phyloP scores from a whole-genome alignment of 2,888 invertebrate species.

The Baronia brevicornis region DNA sequence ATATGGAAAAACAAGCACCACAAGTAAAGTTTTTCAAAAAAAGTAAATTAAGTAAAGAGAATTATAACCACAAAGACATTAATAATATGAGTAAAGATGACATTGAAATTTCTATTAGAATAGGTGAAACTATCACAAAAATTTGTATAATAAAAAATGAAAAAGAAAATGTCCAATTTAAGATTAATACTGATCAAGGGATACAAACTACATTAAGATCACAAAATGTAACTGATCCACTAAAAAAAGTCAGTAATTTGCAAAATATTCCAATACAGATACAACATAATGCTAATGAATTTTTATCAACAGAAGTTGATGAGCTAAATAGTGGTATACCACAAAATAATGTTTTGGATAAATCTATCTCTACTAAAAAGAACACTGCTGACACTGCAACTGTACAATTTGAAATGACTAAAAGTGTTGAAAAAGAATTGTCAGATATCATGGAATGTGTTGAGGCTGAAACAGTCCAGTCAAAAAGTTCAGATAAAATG shows the following conservation, averaged over 20 bases:
- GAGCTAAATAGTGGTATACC: not conserved
- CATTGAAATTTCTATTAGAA: slow-evolving; percentile 58
- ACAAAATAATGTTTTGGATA: slow-evolving; percentile 12
- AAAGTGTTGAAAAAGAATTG: slow-evolving; percentile 58
- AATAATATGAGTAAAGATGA: slow-evolving; percentile 35
- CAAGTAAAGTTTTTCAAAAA: slow-evolving; percentile 47
- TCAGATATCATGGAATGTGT: slow-evolving; percentile 45
- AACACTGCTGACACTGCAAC: slow-evolving; percentile 58
- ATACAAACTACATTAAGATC: slow-evolving; percentile 46
- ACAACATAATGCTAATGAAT: slow-evolving; percentile 16
- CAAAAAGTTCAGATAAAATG: slow-evolving; percentile 14
- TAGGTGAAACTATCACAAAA: slow-evolving; percentile 51
- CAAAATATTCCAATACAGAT: slow-evolving; percentile 18
- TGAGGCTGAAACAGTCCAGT: slow-evolving; percentile 5
- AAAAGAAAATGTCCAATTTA: slow-evolving; percentile 49
- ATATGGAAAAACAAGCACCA: slow-evolving; percentile 11
- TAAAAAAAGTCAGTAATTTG: slow-evolving; percentile 22
- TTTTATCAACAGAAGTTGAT: slow-evolving; percentile 15
- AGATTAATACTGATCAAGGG: slow-evolving; percentile 47
- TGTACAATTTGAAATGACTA: slow-evolving; percentile 52
- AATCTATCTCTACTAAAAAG: slow-evolving; percentile 42
- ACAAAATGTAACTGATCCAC: slow-evolving; percentile 17
- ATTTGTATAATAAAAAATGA: slow-evolving; percentile 53
- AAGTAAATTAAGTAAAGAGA: slow-evolving; percentile 23
- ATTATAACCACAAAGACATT: slow-evolving; percentile 24